Base-by-base conservation (phyloP, 53 echinoderm and acorn worm species). In the Actinopyga echinites region DNA sequence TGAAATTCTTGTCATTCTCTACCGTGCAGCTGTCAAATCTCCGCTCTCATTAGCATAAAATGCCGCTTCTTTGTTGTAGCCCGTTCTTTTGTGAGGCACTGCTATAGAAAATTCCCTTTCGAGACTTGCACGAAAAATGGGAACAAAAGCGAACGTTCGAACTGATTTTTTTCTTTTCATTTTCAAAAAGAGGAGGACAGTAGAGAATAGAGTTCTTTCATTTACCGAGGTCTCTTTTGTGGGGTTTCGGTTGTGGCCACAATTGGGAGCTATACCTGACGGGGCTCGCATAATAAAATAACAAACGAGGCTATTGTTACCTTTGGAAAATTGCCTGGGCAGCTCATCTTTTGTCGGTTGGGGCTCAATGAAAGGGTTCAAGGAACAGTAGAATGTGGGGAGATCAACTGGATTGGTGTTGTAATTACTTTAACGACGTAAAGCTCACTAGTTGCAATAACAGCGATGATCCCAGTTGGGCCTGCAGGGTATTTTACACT, bases 1-100 rank as follows among this genome's bases (percentile, higher is more conserved):
- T 78, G 78, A 78, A 71, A 78, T 78, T 78, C 78, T 55, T 78
- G 30, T 78, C 78, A 78, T 78, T 78, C 78, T 78, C 54, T 55
- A 55, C 54, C 49, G 78, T 78, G 31, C 55, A 54, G 54, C 78
- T 78, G 78, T 78, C 78, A 78, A 52, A 28, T 55, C 71, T 38
- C 49, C 44, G 57, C 33, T 54, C 78, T 54, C 78, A 78, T 78
- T 78, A 78, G 78, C 78, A 78, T 78, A 78, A 78, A 78, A 56
- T 78, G 78, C 78, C 29, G 57, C 54, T 43, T 52, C 78, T 56
- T 78, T 78, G 54, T 54, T 78, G 57, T 78, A 24, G 54, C 29
- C 54, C 21, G 54, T 78, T 78, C 44, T 52, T 74, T 74, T 42
- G 74, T 43, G 28, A 29, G 63, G 63, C 63, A 49, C 49, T 49